Conservation (phyloP, 2,888 invertebrate species). For the Smittia aterrima region DNA sequence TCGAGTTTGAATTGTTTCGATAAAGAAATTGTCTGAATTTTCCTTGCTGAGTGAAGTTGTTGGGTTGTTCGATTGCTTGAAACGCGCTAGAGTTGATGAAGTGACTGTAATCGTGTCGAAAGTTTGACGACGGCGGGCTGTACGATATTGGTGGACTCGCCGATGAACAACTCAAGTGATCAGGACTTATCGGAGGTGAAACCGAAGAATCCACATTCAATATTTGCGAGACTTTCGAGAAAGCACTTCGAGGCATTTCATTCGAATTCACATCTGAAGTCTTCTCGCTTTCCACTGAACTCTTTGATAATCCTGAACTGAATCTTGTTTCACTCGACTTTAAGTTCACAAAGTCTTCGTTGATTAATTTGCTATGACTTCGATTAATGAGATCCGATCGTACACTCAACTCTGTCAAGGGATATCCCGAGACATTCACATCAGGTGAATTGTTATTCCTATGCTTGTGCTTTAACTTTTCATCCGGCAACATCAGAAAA, state of each 20-base stretch:
- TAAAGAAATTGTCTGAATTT: slow-evolving; percentile 48
- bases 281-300: slow-evolving; percentile 51
- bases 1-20: slow-evolving; percentile 51
- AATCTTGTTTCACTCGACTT: slow-evolving; percentile 45
- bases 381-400: slow-evolving; percentile 54
- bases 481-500: slow-evolving; percentile 84
- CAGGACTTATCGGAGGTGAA: slow-evolving; percentile 71
- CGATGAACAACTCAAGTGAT: slow-evolving; percentile 73
- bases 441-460: slow-evolving; percentile 50
- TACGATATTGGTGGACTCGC: slow-evolving; percentile 68
- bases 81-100: slow-evolving; percentile 51
- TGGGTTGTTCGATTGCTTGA: slow-evolving; percentile 51
- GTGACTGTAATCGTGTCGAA: slow-evolving; percentile 51
- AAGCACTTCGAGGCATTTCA: slow-evolving; percentile 71
- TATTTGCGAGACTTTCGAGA: slow-evolving; percentile 69
- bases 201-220: slow-evolving; percentile 51
- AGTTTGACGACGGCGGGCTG: slow-evolving; percentile 59
- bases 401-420: slow-evolving; percentile 60
- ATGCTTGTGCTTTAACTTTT: slow-evolving; percentile 66
- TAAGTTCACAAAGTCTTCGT: slow-evolving; percentile 23
- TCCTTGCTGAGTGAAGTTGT: slow-evolving; percentile 46
- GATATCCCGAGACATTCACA: slow-evolving; percentile 59
- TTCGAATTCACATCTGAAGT: slow-evolving; percentile 54
- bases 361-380: background rate
- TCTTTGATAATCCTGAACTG: slow-evolving; percentile 58